These are phyloP conservation scores for Nemurella pictetii DNA, from an alignment of 2,888 invertebrate species.

Conservation along the genomic window DNA sequence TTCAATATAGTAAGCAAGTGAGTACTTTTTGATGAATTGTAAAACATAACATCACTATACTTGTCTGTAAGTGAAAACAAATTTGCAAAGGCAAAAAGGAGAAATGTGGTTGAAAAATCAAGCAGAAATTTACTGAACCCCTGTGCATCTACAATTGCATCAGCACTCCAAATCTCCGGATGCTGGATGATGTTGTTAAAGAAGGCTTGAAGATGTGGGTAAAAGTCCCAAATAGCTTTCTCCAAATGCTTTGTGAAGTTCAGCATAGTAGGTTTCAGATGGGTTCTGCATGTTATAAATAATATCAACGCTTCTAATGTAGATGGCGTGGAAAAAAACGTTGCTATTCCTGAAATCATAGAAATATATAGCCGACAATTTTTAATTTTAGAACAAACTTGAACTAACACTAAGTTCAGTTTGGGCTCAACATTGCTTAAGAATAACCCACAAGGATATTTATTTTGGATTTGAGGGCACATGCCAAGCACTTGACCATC, in stretches of 20 bases:
- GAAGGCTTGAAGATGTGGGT: not conserved
- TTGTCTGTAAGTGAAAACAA: too few species aligned
- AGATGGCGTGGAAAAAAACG: not conserved
- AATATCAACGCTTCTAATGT: not conserved
- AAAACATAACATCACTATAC: too few species aligned
- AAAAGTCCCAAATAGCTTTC: not conserved
- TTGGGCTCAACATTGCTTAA: not conserved
- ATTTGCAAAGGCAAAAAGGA: too few species aligned
- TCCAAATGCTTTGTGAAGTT: not conserved
- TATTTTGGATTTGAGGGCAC: not conserved
- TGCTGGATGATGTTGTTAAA: not conserved
- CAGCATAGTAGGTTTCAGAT: not conserved
- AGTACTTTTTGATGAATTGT: too few species aligned
- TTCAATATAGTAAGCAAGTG: too few species aligned
- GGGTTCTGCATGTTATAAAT: not conserved
- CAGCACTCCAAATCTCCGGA: not conserved
- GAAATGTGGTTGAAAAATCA: too few species aligned
- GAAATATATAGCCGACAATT: not conserved
- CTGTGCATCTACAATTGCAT: too few species aligned
- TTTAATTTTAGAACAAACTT: not conserved
- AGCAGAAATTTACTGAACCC: too few species aligned
- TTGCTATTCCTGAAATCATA: not conserved
- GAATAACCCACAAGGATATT: not conserved
- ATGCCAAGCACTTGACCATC: not conserved
- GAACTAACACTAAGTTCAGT: not conserved